Evolutionary conservation across 1,140 invertebrate species (phyloP), one percentile per base, ranked within the genome.

Genomic region (Tribolium castaneum): DNA sequence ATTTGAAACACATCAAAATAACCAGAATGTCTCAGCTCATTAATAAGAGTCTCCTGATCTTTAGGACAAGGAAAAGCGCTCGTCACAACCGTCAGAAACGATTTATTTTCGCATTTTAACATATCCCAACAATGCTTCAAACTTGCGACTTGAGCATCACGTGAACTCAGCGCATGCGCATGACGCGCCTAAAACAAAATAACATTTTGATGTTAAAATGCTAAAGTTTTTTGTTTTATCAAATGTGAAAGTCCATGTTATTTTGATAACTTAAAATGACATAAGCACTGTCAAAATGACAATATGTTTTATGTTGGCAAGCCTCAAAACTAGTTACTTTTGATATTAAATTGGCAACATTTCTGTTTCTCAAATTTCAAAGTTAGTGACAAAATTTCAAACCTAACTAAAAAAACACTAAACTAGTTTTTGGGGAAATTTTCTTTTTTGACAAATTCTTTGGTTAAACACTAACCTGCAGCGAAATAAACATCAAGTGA

Each of bases 1-100:
- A 91, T 92, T 87, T 96, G 95, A 87, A 98, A 98, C 16, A 97
- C 94, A 87, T 98, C 97, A 88, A 97, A 96, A 86, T 96, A 98
- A 19, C 96, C 92, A 39, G 92, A 91, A 82, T 93, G 91, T n/a
- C 95, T 90, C 5, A 98, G 88, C 88, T 98, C 97, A 84, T 94
- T 94, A 13, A 97, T 87, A 19, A 98, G 85, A 78, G 91, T 90
- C 80, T 97, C 94, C 87, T 97, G 95, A 83, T 98, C 96, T 92
- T 96, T 97, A 52, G 92, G 87, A 73, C 93, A 93, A 0, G 97
- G 96, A 89, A 98, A 98, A 50, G 95, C 94, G 74, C 95, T 95
- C 1, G 96, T 98, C 5, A 98, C 96, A 25, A 98, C 89, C 22
- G 96, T 96, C 3, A 97, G 90, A 86, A 98, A 98, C 54, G 93